phyloP scores from a whole-genome alignment of 2,113 vertebrate species.

The Saccopteryx leptura region DNA sequence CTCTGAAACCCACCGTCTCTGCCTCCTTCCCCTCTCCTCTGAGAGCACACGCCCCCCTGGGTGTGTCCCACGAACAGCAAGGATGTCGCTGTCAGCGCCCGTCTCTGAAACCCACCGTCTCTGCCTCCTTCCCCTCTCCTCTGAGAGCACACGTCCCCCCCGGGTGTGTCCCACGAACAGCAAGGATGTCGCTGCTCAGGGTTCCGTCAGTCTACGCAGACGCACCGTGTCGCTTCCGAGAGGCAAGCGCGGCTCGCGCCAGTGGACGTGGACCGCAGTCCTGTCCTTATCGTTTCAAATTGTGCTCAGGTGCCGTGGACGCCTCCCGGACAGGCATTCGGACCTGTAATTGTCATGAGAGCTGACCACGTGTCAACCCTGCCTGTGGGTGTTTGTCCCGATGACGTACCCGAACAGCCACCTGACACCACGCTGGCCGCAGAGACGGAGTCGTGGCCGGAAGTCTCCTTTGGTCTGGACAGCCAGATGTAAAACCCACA shows the following conservation, averaged over 20 bases:
- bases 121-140: neutral
- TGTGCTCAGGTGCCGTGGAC: rapidly evolving
- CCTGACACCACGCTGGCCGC: rapidly evolving
- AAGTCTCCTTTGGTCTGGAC: neutral
- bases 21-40: neutral
- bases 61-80: neutral
- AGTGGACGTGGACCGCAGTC: rapidly evolving
- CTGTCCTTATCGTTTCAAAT: rapidly evolving
- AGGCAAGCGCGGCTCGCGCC: rapidly evolving
- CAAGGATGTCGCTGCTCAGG: neutral
- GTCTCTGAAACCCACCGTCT: neutral
- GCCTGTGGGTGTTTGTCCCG: neutral
- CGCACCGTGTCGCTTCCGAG: rapidly evolving
- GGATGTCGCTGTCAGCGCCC: neutral
- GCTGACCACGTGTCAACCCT: rapidly evolving
- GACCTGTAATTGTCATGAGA: rapidly evolving
- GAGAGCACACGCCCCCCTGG: neutral
- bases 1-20: neutral
- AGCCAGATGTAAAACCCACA: neutral
- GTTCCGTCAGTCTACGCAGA: neutral
- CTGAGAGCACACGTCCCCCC: neutral
- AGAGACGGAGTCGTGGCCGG: neutral
- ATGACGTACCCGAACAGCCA: rapidly evolving
- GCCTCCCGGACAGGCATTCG: rapidly evolving
- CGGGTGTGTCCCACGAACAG: neutral